These are phyloP conservation scores for Thera britannica DNA, from an alignment of 2,888 invertebrate species.

Conservation along the genomic window DNA sequence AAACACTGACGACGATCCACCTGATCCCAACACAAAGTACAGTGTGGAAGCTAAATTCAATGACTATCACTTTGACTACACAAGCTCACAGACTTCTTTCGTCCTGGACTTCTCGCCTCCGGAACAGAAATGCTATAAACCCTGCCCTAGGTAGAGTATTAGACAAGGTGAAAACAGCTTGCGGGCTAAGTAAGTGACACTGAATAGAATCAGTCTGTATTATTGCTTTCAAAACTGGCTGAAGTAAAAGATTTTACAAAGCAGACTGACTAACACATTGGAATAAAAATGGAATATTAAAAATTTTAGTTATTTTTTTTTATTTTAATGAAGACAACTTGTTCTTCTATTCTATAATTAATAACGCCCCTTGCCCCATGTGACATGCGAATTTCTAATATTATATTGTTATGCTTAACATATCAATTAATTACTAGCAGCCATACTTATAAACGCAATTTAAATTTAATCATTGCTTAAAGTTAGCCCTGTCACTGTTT, in stretches of 20 bases:
- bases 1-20: conserved; percentile 52
- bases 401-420: too few relatives aligned
- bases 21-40: conserved; percentile 51
- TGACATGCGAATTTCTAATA: too few relatives aligned
- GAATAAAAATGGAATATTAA: too few relatives aligned
- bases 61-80: conserved; percentile 76
- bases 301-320: too few relatives aligned
- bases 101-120: conserved; percentile 76
- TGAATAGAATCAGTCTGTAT: neutral
- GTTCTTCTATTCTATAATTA: too few relatives aligned
- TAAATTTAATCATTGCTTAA: too few relatives aligned
- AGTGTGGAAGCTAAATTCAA: conserved; percentile 78
- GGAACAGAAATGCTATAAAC: conserved; percentile 61
- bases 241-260: conserved; percentile 12
- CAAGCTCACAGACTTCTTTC: conserved; percentile 74
- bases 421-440: too few relatives aligned
- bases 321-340: too few relatives aligned
- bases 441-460: too few relatives aligned
- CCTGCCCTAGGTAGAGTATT: conserved; percentile 63
- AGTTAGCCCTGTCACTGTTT: too few relatives aligned
- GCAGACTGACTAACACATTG: conserved; percentile 17
- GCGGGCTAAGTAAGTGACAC: conserved; percentile 12
- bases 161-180: conserved; percentile 38
- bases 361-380: too few relatives aligned
- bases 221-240: conserved; percentile 7